phyloP scores from a whole-genome alignment of 2,797 vertebrate species.

The Myotis planiceps region DNA sequence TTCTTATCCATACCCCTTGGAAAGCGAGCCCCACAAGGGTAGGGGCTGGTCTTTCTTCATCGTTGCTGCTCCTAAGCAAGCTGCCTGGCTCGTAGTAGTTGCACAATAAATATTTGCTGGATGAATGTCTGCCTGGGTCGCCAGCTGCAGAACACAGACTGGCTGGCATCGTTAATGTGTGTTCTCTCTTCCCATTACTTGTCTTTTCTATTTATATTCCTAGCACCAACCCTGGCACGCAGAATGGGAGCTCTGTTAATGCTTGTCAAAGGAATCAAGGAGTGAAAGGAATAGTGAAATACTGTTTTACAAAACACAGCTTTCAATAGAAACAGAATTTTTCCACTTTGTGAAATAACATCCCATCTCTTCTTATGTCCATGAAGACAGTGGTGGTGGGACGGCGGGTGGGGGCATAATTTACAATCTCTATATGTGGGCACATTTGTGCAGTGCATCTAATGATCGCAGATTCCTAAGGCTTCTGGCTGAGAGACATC shows the following conservation, averaged over 20 bases:
- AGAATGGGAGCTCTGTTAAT: not conserved
- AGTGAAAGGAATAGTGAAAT: not conserved
- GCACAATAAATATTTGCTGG: not conserved
- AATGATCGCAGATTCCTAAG: not conserved
- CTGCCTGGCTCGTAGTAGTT: not conserved
- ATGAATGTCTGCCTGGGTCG: not conserved
- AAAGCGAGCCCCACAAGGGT: not conserved
- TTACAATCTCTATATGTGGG: rapidly evolving
- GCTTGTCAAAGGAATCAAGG: not conserved
- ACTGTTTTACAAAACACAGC: not conserved
- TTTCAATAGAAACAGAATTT: not conserved
- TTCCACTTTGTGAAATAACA: not conserved
- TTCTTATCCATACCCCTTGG: not conserved
- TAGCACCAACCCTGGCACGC: not conserved
- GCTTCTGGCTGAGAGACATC: not conserved
- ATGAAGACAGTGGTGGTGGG: no score
- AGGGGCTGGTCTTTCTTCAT: not conserved
- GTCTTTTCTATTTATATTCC: not conserved
- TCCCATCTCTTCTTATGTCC: not conserved
- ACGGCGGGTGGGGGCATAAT: no score
- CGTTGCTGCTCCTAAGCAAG: not conserved
- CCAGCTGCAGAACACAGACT: not conserved
- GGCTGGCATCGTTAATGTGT: not conserved
- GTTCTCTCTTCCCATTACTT: not conserved
- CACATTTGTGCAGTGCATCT: not conserved